Evolutionary conservation across 2,113 vertebrate species (phyloP).

Genomic region (Sminthopsis crassicaudata): DNA sequence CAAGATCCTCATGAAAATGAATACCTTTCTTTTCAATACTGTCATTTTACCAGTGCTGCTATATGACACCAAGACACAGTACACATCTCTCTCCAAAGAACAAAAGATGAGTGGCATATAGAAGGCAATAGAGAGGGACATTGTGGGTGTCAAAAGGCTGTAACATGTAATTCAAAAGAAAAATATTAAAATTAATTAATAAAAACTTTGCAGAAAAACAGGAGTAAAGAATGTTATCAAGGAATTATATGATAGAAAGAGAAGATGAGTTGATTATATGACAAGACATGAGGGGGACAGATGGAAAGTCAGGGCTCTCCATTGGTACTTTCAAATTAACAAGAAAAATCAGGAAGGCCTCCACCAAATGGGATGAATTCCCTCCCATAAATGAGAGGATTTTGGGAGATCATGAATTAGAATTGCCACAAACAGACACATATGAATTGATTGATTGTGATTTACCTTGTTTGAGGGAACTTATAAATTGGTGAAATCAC

Average conservation of each 20-base stretch:
- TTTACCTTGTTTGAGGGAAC: background rate
- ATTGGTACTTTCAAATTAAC: background rate
- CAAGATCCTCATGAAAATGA: background rate
- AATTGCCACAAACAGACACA: background rate
- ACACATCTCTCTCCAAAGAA: background rate
- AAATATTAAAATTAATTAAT: background rate
- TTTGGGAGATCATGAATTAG: background rate
- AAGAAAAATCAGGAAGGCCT: background rate
- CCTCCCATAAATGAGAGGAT: background rate
- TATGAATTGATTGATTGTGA: background rate
- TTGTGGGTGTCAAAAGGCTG: background rate
- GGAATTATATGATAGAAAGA: background rate
- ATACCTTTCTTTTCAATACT: background rate
- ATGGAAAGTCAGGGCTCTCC: background rate
- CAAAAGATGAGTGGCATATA: background rate
- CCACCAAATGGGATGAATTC: background rate
- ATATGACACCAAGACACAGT: background rate
- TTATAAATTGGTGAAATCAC: background rate
- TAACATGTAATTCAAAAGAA: background rate
- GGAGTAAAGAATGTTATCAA: background rate
- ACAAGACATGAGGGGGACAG: background rate
- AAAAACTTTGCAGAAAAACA: background rate
- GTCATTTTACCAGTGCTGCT: background rate
- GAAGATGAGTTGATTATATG: background rate
- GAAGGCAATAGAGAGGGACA: background rate